These are phyloP conservation scores for Cryptoleucopteryx plumbea DNA, from an alignment of 2,113 vertebrate species.

Conservation along the genomic window DNA sequence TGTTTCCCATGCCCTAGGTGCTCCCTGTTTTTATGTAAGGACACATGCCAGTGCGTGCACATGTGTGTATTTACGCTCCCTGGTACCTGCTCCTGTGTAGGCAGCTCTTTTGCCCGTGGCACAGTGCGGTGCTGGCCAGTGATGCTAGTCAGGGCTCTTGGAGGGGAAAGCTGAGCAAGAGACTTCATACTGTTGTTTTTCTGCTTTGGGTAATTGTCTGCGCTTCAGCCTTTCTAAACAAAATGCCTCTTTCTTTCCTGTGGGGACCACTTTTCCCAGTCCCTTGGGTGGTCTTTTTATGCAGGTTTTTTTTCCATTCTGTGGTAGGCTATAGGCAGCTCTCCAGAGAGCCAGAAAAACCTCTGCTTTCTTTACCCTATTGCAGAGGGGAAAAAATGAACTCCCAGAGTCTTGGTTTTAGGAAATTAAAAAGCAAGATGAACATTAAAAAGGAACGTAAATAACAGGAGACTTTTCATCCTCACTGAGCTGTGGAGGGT, in stretches of 20 bases:
- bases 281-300: conserved; percentile 63
- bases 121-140: accelerated
- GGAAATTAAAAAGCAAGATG: neutral
- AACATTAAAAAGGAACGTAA: neutral
- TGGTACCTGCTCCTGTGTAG: neutral
- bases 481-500: neutral
- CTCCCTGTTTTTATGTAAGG: neutral
- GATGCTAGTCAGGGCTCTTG: neutral
- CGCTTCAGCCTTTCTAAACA: conserved; percentile 38
- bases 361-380: neutral
- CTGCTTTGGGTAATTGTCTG: conserved; percentile 40
- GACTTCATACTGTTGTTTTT: neutral
- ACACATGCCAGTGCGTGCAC: accelerated
- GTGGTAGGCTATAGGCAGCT: conserved; percentile 45
- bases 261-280: conserved; percentile 58
- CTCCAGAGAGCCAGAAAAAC: neutral
- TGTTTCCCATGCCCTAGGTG: accelerated
- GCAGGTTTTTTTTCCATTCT: conserved; percentile 45
- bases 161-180: neutral
- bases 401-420: neutral
- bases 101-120: neutral
- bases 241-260: conserved; percentile 56
- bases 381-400: neutral
- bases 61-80: accelerated
- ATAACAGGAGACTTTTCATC: neutral